Base-by-base conservation (phyloP, 2,113 vertebrate genomes). In the Cyphomyrus plagiostoma region DNA sequence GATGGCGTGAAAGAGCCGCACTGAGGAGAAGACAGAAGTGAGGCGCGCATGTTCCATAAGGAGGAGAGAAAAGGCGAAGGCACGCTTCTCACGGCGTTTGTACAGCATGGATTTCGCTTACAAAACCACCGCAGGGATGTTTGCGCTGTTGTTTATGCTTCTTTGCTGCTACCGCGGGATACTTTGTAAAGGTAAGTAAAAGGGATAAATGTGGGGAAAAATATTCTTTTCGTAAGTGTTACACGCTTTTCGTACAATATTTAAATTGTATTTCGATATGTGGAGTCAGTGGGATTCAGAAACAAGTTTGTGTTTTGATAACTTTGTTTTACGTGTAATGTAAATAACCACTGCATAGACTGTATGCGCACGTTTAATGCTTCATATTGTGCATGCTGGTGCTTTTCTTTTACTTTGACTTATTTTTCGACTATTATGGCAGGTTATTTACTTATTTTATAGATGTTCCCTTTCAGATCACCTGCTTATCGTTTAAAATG, bases 91-190 rank as follows among this genome's bases (percentile, higher is more conserved):
- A 89, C 84, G 30, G 91, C 90, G 88, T 90, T 87, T 90, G 56
- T 77, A 45, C 89, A 92, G 80, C 89, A 93, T 93, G 93, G 92
- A 93, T 92, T 90, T 90, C 83, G 74, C 70, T 85, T 89, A 88
- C 84, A 88, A 82, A 87, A 89, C 30, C 84, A 74, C 48, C 17
- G 62, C 89, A 86, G 90, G 89, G 87, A 91, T 90, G 91, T 50
- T 93, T 77, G 77, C 90, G 82, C 82, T 82, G 85, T 87, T 93
- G 6, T 50, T 77, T 15, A 86, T 92, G 19, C 87, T 90, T 15
- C 88, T 93, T 83, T 83, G 86, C 86, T 91, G 62, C 70, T 83
- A 88, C 86, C n/a, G 58, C 19, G 89, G 88, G 80, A 88, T 91
- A 48, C 30, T 82, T 82, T 50, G 90, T 49, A 92, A 90, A 92